Evolutionary conservation across 2,888 invertebrate genomes (phyloP).

Genomic region (Congeria kusceri): DNA sequence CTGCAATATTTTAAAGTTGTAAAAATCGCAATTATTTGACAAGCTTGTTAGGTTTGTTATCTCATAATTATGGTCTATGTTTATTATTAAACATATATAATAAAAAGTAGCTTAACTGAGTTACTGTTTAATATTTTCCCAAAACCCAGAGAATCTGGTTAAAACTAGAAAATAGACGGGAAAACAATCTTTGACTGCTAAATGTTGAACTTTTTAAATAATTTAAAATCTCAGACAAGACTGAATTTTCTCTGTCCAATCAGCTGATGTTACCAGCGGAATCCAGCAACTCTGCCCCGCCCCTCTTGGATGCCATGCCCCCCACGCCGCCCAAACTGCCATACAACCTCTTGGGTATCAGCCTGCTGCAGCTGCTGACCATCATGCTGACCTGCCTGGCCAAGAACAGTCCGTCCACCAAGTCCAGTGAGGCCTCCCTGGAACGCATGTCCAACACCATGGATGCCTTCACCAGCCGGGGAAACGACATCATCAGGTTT

Average conservation of each 20-base stretch:
- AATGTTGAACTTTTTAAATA: no score
- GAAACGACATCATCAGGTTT: slow-evolving; percentile 85
- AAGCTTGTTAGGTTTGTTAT: no score
- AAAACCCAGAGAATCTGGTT: no score
- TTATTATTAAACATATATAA: no score
- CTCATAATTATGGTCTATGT: no score
- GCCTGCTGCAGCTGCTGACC: slow-evolving; percentile 79
- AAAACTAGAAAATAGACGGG: no score
- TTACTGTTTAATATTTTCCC: no score
- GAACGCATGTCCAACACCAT: slow-evolving; percentile 80
- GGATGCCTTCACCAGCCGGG: slow-evolving; percentile 80
- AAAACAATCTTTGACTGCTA: no score
- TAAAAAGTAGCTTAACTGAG: no score
- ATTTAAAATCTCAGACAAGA: no score
- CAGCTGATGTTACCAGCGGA: slow-evolving; percentile 70
- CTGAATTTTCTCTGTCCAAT: slow-evolving; percentile 9
- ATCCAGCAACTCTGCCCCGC: background rate
- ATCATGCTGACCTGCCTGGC: slow-evolving; percentile 81
- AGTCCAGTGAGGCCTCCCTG: slow-evolving; percentile 80
- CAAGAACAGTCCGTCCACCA: slow-evolving; percentile 79
- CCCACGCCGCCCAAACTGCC: slow-evolving; percentile 75
- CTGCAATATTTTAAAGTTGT: no score
- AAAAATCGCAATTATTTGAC: no score
- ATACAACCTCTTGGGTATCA: slow-evolving; percentile 83
- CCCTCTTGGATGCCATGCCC: slow-evolving; percentile 4